Evolutionary conservation across 2,797 vertebrate species (phyloP).

Genomic region (Clarias pachynema): DNA sequence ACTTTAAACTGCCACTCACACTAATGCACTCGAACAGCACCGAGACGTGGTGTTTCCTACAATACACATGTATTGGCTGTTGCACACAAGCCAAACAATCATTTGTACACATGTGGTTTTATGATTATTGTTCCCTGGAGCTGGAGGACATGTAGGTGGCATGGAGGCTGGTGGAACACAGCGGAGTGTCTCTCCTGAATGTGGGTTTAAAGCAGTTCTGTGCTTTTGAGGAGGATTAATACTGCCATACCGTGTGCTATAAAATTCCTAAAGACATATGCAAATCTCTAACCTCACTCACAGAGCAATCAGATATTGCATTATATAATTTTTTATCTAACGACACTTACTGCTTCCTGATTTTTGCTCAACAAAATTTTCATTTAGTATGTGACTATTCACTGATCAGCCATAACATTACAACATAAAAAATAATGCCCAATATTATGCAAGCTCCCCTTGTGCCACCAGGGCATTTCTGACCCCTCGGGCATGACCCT

Average conservation of each 20-base stretch:
- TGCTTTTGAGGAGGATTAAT: neutral
- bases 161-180: neutral
- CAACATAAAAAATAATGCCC: too few species aligned
- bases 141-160: neutral
- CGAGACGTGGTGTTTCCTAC: slow-evolving; percentile 62
- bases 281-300: neutral
- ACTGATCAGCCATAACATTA: too few species aligned
- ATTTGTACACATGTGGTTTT: slow-evolving; percentile 60
- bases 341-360: neutral
- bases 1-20: slow-evolving; percentile 72
- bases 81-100: slow-evolving; percentile 68
- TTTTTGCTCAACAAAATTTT: neutral
- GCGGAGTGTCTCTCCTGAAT: neutral
- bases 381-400: neutral
- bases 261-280: neutral
- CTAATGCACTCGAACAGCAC: slow-evolving; percentile 72
- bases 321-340: neutral
- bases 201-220: neutral
- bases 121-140: slow-evolving; percentile 69
- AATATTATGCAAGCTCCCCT: too few species aligned
- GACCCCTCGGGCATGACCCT: too few species aligned
- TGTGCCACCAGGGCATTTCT: too few species aligned
- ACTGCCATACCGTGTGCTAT: neutral
- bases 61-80: slow-evolving; percentile 59
- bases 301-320: neutral